Conservation (phyloP, 1,140 invertebrate species). For the Bombus cullumanus region DNA sequence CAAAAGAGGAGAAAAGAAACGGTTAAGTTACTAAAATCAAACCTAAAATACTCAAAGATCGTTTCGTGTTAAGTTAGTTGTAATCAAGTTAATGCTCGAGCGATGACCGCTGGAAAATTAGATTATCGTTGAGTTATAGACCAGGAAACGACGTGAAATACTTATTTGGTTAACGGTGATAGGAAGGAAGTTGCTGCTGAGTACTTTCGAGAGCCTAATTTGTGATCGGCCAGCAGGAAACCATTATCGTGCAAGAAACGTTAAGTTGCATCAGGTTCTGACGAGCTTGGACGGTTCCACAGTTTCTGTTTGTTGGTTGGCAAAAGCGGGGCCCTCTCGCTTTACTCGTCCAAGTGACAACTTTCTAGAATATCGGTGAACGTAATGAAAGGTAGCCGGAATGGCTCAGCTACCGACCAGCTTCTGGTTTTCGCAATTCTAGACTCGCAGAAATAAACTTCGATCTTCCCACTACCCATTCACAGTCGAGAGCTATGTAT, state of each 20-base stretch:
- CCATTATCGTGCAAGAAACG: conserved; percentile 46
- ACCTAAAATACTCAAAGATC: background rate
- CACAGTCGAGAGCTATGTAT: background rate
- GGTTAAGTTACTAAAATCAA: background rate
- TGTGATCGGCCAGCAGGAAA: conserved; percentile 38
- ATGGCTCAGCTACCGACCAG: conserved; percentile 28
- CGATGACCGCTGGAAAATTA: background rate
- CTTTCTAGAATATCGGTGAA: conserved; percentile 56
- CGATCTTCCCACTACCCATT: conserved; percentile 12
- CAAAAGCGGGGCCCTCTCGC: background rate
- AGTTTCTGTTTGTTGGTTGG: conserved; percentile 19
- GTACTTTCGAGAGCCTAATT: conserved; percentile 33
- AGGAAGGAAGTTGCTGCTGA: conserved; percentile 38
- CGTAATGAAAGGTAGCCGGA: conserved; percentile 46
- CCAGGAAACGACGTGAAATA: conserved; percentile 5
- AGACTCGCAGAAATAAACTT: background rate
- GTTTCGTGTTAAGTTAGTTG: background rate
- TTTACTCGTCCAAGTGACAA: conserved; percentile 37
- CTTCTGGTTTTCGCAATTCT: conserved; percentile 46
- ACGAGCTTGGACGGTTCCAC: conserved; percentile 1
- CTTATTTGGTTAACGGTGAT: conserved; percentile 23
- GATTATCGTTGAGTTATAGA: background rate
- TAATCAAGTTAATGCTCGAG: no score
- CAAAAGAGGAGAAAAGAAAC: background rate
- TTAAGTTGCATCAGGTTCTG: conserved; percentile 43